phyloP scores from a whole-genome alignment of 2,888 invertebrate species.

The Hypomecis atomaria region DNA sequence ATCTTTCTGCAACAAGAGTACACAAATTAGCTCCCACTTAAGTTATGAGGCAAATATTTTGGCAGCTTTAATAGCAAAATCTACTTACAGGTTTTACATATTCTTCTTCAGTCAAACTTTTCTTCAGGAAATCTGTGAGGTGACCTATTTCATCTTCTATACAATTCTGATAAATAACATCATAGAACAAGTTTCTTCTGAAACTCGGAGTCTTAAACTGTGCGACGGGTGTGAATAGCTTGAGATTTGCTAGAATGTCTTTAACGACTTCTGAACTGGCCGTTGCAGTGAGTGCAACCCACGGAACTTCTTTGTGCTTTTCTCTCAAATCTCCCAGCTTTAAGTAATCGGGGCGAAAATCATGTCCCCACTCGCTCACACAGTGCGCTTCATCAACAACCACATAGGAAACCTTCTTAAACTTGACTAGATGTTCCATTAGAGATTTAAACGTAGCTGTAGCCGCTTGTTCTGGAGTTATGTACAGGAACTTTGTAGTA shows the following conservation, averaged over 20 bases:
- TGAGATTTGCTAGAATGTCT: slow-evolving; percentile 92
- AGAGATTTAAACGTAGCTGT: slow-evolving; percentile 90
- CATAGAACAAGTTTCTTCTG: slow-evolving; percentile 96
- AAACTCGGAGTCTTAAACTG: slow-evolving; percentile 95
- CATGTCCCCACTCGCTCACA: slow-evolving; percentile 99
- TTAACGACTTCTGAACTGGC: slow-evolving; percentile 91
- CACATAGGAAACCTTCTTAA: slow-evolving; percentile 93
- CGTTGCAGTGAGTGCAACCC: slow-evolving; percentile 98
- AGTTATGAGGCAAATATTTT: neutral
- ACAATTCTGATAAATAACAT: slow-evolving; percentile 94
- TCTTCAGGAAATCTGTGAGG: slow-evolving; percentile 89
- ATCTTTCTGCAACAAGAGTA: slow-evolving; percentile 69
- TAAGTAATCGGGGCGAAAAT: slow-evolving; percentile 97
- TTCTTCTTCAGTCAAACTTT: slow-evolving; percentile 86
- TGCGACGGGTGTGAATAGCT: slow-evolving; percentile 86
- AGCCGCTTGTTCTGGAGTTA: slow-evolving; percentile 98
- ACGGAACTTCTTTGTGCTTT: slow-evolving; percentile 88
- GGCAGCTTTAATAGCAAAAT: neutral
- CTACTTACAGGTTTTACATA: slow-evolving; percentile 76
- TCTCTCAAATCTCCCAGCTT: slow-evolving; percentile 88
- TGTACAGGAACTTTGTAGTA: slow-evolving; percentile 93
- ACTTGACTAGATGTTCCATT: slow-evolving; percentile 88
- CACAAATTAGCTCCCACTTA: neutral
- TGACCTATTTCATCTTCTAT: slow-evolving; percentile 93
- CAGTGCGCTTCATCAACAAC: slow-evolving; percentile 99